These are phyloP conservation scores for Baronia brevicornis DNA, from an alignment of 2,888 invertebrate genomes.

Conservation along the genomic window DNA sequence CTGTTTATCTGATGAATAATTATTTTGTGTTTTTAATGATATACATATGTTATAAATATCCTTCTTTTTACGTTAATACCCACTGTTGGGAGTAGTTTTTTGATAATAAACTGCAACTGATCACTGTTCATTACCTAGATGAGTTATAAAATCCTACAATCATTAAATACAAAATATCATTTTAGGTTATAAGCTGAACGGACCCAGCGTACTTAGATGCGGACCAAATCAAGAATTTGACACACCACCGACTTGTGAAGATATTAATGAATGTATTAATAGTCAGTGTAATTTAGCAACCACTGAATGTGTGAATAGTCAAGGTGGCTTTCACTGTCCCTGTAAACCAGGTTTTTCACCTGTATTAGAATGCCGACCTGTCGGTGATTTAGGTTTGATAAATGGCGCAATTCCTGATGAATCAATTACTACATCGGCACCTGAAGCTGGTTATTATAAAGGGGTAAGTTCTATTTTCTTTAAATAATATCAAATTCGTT, in stretches of 20 bases:
- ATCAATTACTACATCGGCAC: slow-evolving; percentile 88
- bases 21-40: too few species aligned
- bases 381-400: slow-evolving; percentile 90
- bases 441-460: slow-evolving; percentile 88
- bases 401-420: slow-evolving; percentile 94
- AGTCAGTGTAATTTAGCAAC: slow-evolving; percentile 93
- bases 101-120: too few species aligned
- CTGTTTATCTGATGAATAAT: too few species aligned
- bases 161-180: slow-evolving; percentile 1
- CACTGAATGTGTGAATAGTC: slow-evolving; percentile 92
- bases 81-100: too few species aligned
- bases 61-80: too few species aligned
- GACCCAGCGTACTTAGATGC: slow-evolving; percentile 88
- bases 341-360: slow-evolving; percentile 89
- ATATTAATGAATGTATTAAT: slow-evolving; percentile 92
- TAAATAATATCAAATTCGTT: neutral
- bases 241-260: slow-evolving; percentile 90
- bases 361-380: slow-evolving; percentile 91
- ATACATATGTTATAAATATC: too few species aligned
- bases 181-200: slow-evolving; percentile 87
- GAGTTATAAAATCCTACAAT: neutral
- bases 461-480: slow-evolving; percentile 72
- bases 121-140: too few species aligned
- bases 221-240: slow-evolving; percentile 89
- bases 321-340: slow-evolving; percentile 92